These are phyloP conservation scores for Zapus hudsonius DNA, from an alignment of 2,113 vertebrate genomes.

Conservation along the genomic window DNA sequence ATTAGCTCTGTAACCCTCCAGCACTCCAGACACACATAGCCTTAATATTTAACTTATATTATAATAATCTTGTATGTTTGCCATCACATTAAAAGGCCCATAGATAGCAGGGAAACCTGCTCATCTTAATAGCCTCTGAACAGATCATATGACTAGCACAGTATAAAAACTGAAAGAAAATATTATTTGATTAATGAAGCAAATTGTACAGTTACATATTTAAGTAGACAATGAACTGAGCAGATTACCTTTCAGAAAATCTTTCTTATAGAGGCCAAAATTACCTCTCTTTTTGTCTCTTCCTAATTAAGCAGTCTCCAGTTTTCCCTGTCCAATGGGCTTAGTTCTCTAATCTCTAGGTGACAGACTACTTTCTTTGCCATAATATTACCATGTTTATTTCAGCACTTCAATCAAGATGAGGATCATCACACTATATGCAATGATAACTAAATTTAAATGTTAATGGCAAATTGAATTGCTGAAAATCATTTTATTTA, in stretches of 20 bases:
- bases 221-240: not conserved
- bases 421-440: not conserved
- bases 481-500: slow-evolving; percentile 3
- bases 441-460: slow-evolving; percentile 13
- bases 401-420: not conserved
- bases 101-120: not conserved
- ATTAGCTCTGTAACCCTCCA: slow-evolving; percentile 19
- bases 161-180: slow-evolving; percentile 13
- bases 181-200: slow-evolving; percentile 4
- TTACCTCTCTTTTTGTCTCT: not conserved
- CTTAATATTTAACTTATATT: slow-evolving; percentile 1
- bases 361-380: not conserved
- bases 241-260: not conserved
- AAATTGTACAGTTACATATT: not conserved
- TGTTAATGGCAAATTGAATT: not conserved
- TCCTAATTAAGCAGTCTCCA: not conserved
- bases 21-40: not conserved
- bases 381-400: not conserved
- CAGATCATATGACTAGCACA: not conserved
- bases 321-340: not conserved
- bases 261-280: not conserved
- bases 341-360: not conserved
- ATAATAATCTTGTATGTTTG: not conserved
- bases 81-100: not conserved
- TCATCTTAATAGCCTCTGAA: not conserved